phyloP scores from a whole-genome alignment of 2,888 invertebrate species.

The Synergus umbraculus region DNA sequence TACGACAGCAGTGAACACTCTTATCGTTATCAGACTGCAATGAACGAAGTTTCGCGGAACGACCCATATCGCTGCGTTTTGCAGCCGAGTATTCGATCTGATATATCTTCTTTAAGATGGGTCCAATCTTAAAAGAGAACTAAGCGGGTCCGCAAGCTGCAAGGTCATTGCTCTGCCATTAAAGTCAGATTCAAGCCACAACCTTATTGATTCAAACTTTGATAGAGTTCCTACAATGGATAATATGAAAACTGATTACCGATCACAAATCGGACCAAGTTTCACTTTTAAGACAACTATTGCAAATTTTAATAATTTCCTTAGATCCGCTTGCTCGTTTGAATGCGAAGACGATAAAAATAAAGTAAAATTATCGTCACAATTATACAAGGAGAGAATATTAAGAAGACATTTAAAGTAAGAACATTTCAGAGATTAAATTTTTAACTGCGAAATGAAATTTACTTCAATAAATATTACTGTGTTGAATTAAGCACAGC shows the following conservation, averaged over 20 bases:
- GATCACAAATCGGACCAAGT: not conserved
- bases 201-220: conserved; percentile 57
- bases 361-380: not conserved
- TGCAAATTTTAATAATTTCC: not conserved
- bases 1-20: conserved; percentile 9
- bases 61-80: not conserved
- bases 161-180: conserved; percentile 69
- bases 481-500: conserved; percentile 28
- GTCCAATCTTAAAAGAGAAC: conserved; percentile 63
- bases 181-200: conserved; percentile 61
- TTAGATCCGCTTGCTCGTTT: not conserved
- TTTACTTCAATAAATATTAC: conserved; percentile 29
- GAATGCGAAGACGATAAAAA: not conserved
- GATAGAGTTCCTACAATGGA: not conserved
- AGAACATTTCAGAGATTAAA: conserved; percentile 23
- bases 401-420: not conserved
- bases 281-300: too few relatives aligned
- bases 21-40: conserved; percentile 11
- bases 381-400: not conserved
- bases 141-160: conserved; percentile 54
- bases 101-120: conserved; percentile 59
- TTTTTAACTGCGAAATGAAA: conserved; percentile 24
- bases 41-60: conserved; percentile 17
- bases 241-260: conserved; percentile 5
- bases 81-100: not conserved